Evolutionary conservation across 2,888 invertebrate species (phyloP), one percentile per base, ranked within the genome.

Genomic region (Tenthredo distinguenda): DNA sequence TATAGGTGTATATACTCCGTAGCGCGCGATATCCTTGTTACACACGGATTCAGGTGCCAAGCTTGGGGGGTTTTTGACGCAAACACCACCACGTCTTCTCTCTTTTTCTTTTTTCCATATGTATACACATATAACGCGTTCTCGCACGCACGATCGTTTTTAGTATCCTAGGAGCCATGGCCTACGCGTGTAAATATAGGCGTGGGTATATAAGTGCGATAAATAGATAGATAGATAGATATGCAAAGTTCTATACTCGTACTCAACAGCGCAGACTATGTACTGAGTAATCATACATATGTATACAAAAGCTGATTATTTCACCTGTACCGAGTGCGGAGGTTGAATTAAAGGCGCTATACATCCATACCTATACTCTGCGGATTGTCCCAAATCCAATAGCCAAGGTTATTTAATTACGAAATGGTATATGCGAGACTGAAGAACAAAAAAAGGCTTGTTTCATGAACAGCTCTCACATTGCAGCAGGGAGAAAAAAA

Each of bases 101-200:
- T 7, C 2, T 34, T 18, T 18, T 18, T 18, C n/a, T 26, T 18
- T 15, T 37, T 34, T 62, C 10, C 10, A 62, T 26, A 26, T 5
- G 12, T 62, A 26, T 62, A 21, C 18, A n/a, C 26, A 26, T 62
- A 34, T 40, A n/a, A 50, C 37, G 81, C 34, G 58, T 58, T 58
- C 62, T 40, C 37, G 37, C 62, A 40, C 62, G 62, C 79, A 81
- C 58, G 79, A 40, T 21, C 58, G 79, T 34, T 9, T 34, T 4
- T 47, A 47, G 12, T 47, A 15, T 47, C 1, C 9, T 43, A 34
- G 72, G 21, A 18, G n/a, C 72, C 43, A n/a, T 5, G 26, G 74
- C 43, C 72, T 74, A 74, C 81, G 62, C 62, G 81, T 37, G 81
- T 62, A 62, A 81, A 81, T 81, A 81, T 81, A 62, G 81, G 81